Percentiles rank a stretch among this genome's conserved stretches.
These are phyloP conservation scores for Tholera decimalis DNA, from an alignment of 2,888 invertebrate species.

Conservation along the genomic window DNA sequence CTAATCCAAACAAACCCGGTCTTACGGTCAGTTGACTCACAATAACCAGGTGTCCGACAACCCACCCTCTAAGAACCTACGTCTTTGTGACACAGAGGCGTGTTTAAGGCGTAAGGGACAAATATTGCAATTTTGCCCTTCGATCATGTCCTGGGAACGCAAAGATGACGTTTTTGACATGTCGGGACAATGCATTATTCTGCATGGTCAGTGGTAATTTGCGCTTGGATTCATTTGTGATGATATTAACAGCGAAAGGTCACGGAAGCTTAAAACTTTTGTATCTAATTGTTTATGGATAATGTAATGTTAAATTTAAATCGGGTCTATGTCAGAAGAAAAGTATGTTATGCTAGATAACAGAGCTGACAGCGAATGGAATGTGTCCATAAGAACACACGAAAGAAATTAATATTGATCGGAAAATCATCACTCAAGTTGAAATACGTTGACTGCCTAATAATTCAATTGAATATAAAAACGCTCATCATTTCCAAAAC, in stretches of 20 bases:
- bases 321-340: background rate
- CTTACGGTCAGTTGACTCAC: slow-evolving; percentile 88
- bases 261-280: slow-evolving; percentile 54
- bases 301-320: background rate
- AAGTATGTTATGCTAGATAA: background rate
- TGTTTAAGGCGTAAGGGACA: slow-evolving; percentile 82
- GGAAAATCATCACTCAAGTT: background rate
- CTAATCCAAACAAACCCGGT: slow-evolving; percentile 81
- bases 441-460: background rate
- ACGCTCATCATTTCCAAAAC: slow-evolving; percentile 21
- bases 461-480: slow-evolving; percentile 15
- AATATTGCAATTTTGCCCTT: slow-evolving; percentile 84
- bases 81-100: slow-evolving; percentile 84
- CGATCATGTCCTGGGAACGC: slow-evolving; percentile 80
- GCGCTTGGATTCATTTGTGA: slow-evolving; percentile 74
- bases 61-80: slow-evolving; percentile 86
- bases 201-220: slow-evolving; percentile 80
- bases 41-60: slow-evolving; percentile 84
- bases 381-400: background rate
- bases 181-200: slow-evolving; percentile 77
- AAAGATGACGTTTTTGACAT: slow-evolving; percentile 87
- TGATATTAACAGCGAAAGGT: slow-evolving; percentile 55
- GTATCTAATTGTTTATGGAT: slow-evolving; percentile 27
- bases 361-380: background rate
- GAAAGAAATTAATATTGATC: background rate